Evolutionary conservation across 2,797 vertebrate species (phyloP).

Genomic region (Rhinophrynus dorsalis): DNA sequence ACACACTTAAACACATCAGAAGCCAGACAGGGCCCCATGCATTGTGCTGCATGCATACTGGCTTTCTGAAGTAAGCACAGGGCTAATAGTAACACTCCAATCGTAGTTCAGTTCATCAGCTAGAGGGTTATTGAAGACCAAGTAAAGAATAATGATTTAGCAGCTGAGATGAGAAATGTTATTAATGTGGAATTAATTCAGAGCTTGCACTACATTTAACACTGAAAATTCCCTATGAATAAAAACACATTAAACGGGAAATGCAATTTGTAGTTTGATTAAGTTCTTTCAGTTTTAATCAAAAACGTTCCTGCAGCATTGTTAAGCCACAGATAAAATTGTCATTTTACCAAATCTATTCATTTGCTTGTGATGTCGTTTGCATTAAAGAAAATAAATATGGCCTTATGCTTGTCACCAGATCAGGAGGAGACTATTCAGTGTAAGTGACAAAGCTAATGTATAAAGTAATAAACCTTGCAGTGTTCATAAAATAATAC

Average conservation of each 20-base stretch:
- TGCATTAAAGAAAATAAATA: not conserved
- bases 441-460: not conserved
- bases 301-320: not conserved
- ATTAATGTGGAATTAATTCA: not conserved
- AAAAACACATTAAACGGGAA: not conserved
- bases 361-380: not conserved
- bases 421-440: not conserved
- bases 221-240: not conserved
- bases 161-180: not conserved
- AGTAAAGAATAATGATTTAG: not conserved
- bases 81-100: too few species aligned
- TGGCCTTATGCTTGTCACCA: not conserved
- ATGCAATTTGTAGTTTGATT: not conserved
- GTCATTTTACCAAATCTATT: not conserved
- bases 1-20: too few species aligned
- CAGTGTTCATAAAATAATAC: too few species aligned
- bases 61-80: too few species aligned
- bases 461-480: too few species aligned
- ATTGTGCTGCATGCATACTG: too few species aligned
- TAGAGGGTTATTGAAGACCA: too few species aligned
- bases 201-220: not conserved
- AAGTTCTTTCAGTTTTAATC: not conserved
- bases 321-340: not conserved
- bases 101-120: too few species aligned
- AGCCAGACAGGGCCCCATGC: too few species aligned